Base-by-base conservation (phyloP, 2,888 invertebrate genomes). In the Mythimna ferrago region DNA sequence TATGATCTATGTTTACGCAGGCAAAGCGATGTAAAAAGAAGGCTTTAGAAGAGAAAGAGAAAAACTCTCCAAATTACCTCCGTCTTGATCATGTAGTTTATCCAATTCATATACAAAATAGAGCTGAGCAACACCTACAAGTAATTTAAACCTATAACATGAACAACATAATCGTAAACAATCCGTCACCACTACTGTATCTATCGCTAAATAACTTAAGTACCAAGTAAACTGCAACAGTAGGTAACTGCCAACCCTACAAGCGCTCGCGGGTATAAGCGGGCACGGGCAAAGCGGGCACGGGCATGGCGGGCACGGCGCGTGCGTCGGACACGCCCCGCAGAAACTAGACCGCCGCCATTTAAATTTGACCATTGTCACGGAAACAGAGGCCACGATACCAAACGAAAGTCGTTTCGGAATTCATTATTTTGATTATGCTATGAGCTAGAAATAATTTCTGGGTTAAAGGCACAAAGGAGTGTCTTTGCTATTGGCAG, bases 361-460 rank as follows among this genome's bases (percentile, higher is more conserved):
- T 92, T 91, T 89, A 90, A 92, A 92, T 93, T 92, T 89, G 90
- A 92, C 90, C 89, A 89, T 90, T 92, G 93, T 93, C 93, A 91
- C 92, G 93, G 90, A 92, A 90, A 90, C 87, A 84, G 76, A 72
- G 75, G 77, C 71, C 71, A 75, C 63, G 68, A 64, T 53, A 72
- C 54, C 21, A 53, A 74, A 78, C 66, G 77, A 85, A 78, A 77
- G 81, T 81, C 58, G 80, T 62, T 80, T 72, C 6, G 19, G 67
- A 79, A 73, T 76, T 67, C 14, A 76, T 81, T 81, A 77, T 81
- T 81, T 66, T 73, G 62, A 72, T 78, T 69, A 66, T 53, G 51
- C 51, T 53, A 53, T 66, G 53, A 64, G 19, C 64, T 62, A 62
- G 44, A 70, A 66, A 66, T 2, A 75, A 16, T 63, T 64, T 63